These are phyloP conservation scores for Neopelma chrysocephalum DNA, from an alignment of 2,797 vertebrate species.

Conservation along the genomic window DNA sequence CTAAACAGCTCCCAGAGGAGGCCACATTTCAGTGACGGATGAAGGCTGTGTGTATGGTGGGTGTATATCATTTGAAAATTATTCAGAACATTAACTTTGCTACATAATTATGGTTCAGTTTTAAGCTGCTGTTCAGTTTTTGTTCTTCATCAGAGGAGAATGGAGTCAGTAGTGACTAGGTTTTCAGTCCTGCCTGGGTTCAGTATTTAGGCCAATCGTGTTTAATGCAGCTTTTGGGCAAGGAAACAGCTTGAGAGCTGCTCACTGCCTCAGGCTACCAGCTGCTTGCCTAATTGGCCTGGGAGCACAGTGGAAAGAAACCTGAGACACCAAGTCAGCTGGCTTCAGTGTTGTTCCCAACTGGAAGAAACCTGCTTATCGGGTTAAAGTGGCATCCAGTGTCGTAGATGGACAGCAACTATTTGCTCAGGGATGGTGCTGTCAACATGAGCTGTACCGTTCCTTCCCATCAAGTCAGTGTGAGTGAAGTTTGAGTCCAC, in stretches of 20 bases:
- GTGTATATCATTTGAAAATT: background rate
- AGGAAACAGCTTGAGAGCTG: background rate
- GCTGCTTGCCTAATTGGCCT: conserved; percentile 5
- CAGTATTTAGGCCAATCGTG: background rate
- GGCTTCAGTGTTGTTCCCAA: background rate
- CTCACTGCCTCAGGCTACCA: background rate
- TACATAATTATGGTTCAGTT: background rate
- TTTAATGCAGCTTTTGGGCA: conserved; percentile 1
- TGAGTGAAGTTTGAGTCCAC: background rate
- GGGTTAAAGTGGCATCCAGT: background rate
- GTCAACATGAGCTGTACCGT: background rate
- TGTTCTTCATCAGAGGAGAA: background rate
- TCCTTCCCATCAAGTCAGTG: background rate
- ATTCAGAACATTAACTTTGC: background rate
- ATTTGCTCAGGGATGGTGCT: background rate
- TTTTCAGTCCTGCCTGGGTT: background rate
- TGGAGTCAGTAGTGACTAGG: background rate
- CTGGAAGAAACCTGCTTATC: background rate
- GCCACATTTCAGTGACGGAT: background rate
- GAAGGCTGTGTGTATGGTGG: background rate
- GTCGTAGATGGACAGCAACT: rapidly evolving
- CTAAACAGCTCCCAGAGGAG: background rate
- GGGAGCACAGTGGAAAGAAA: background rate
- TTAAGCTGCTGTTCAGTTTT: background rate
- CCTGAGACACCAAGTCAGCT: background rate